Percentiles rank a stretch among this genome's conserved stretches.
Evolutionary conservation across 2,888 invertebrate species (phyloP).

Genomic region (Drosophila anomalata): DNA sequence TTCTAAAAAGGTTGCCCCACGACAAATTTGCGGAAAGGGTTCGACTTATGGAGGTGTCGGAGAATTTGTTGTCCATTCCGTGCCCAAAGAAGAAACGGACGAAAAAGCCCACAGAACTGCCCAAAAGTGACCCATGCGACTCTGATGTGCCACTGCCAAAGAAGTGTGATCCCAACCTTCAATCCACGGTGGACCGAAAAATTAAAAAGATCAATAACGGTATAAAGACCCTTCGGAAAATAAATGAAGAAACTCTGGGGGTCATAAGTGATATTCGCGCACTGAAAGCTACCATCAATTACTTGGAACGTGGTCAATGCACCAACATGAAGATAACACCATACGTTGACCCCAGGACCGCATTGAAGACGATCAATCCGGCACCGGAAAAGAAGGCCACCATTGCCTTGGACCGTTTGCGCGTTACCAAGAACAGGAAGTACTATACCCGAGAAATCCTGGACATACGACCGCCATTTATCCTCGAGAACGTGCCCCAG

Average conservation of each 20-base stretch:
- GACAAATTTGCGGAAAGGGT: constrained; percentile 25
- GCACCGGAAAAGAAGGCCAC: constrained; percentile 14
- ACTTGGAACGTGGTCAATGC: not conserved
- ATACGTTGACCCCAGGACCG: constrained; percentile 2
- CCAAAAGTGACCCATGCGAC: not conserved
- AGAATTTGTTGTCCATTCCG: constrained; percentile 1
- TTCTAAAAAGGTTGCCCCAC: constrained; percentile 15
- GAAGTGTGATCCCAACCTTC: not conserved
- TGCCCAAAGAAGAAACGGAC: not conserved
- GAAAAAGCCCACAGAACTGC: not conserved
- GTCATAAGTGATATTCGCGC: constrained; percentile 45
- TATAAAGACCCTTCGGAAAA: not conserved
- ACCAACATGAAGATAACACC: constrained; percentile 24
- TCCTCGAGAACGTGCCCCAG: constrained; percentile 22
- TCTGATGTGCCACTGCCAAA: not conserved
- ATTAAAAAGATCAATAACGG: constrained; percentile 10
- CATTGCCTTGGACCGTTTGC: constrained; percentile 14
- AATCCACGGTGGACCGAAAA: not conserved
- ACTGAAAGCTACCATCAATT: constrained; percentile 17
- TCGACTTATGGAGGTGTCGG: constrained; percentile 48
- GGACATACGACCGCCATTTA: constrained; percentile 24
- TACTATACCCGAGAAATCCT: not conserved
- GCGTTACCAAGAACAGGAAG: not conserved
- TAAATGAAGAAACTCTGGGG: constrained; percentile 29
- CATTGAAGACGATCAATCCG: constrained; percentile 10